Evolutionary conservation across 2,113 vertebrate species (phyloP), one percentile per base, ranked within the genome.

Genomic region (Ascaphus truei): DNA sequence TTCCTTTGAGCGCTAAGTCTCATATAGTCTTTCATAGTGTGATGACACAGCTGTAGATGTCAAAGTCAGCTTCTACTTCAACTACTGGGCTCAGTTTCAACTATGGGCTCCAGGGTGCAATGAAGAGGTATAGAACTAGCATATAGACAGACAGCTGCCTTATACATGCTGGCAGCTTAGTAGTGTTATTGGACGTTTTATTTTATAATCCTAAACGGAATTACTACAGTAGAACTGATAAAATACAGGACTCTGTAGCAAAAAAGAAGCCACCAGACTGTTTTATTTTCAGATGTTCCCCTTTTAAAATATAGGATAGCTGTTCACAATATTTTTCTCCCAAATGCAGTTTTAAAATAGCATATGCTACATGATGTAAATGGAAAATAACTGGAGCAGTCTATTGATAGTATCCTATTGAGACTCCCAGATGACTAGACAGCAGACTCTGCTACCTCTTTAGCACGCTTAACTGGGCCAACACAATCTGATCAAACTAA

Each of bases 1-100:
- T 73, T 80, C 78, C 51, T 67, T 57, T 56, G 72, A 71, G 68
- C 61, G 68, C 72, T n/a, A n/a, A n/a, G n/a, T n/a, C n/a, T n/a
- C n/a, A n/a, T n/a, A n/a, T n/a, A 71, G 16, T 15, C 2, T 41
- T 41, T 41, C 37, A 41, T 10, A 2, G 6, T 1, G 5, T 20
- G 1, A 45, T 18, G 16, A 18, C 15, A 45, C 7, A n/a, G n/a
- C n/a, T n/a, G n/a, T n/a, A n/a, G n/a, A n/a, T 45, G 41, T 45
- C 41, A 4, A 45, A 45, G 39, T 41, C n/a, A 15, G 41, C 5
- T 20, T 20, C n/a, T 45, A 45, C 36, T 15, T 4, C 12, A 50
- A 31, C 13, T 18, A 23, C 68, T 9, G 7, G 43, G 23, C 48
- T 33, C 72, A 63, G 22, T 1, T 12, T 29, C 51, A 76, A 29